These are phyloP conservation scores for Psephotus haematonotus DNA, from an alignment of 2,113 vertebrate species.

Conservation along the genomic window DNA sequence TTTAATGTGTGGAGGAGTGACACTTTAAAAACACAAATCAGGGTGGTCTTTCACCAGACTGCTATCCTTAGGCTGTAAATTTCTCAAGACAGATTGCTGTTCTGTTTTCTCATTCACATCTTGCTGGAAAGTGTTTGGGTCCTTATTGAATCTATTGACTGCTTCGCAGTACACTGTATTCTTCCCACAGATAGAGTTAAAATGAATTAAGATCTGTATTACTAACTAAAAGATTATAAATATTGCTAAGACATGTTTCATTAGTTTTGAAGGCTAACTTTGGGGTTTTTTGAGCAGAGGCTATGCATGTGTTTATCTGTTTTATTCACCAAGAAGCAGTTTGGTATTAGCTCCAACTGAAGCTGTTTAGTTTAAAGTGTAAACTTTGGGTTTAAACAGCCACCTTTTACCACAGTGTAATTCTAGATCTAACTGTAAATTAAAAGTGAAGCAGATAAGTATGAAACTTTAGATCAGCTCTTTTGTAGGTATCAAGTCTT, in stretches of 20 bases:
- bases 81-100: conserved; percentile 26
- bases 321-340: neutral
- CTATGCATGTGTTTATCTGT: neutral
- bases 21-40: neutral
- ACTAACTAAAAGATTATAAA: neutral
- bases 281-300: neutral
- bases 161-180: neutral
- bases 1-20: neutral
- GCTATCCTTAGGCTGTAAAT: neutral
- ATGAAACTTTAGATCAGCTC: neutral
- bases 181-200: neutral
- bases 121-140: neutral
- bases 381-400: neutral
- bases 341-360: neutral
- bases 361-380: neutral
- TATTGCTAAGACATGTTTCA: neutral
- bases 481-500: neutral
- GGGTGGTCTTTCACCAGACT: conserved; percentile 18
- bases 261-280: neutral
- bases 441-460: neutral
- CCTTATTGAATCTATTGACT: neutral
- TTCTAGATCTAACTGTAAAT: neutral
- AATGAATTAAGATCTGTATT: neutral
- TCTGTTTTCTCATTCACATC: conserved; percentile 13
- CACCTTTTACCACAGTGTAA: neutral